Base-by-base conservation (phyloP, 2,113 vertebrate genomes). In the Plotosus lineatus region DNA sequence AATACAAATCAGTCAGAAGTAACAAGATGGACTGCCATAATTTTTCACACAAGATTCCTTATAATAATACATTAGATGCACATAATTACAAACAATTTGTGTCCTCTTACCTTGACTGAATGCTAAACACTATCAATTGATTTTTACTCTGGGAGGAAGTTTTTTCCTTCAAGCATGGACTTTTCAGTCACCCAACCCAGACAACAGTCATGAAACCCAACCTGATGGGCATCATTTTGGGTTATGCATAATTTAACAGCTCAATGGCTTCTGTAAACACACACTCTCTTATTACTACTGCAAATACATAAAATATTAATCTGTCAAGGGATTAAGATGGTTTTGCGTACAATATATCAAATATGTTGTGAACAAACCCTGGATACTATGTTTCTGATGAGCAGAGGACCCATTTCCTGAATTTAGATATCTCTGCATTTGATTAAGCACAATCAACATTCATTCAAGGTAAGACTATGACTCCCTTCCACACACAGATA, bases 271-370 rank as follows among this genome's bases (percentile, higher is more conserved):
- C 81, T 88, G 85, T 86, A 88, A 88, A 86, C 87, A 87, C 84
- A 86, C 56, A 79, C 83, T 77, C 76, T 60, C 82, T 82, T 87
- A 88, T 84, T 87, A 75, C 78, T 78, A 83, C 83, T 82, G 85
- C 86, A 48, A 75, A 66, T 38, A 31, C 83, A 89, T 89, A 55
- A 89, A 89, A 86, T 86, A 89, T 89, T 86, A 26, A 88, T 88
- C 55, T 11, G 68, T 66, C 71, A 14, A 40, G 77, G 66, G 82
- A 84, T 85, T 84, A 85, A 82, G 88, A 86, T 86, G 86, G 86
- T 87, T 83, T 85, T 86, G 84, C 86, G 75, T 73, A 83, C 75
- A 84, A 84, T 85, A 86, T 58, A 87, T 84, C 79, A 85, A 74
- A 85, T 72, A 69, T 77, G 79, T 86, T 77, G 48, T 21, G 12